Conservation (phyloP, 37 sponge, comb jelly and placozoan genomes). For the Oopsacas minuta region DNA sequence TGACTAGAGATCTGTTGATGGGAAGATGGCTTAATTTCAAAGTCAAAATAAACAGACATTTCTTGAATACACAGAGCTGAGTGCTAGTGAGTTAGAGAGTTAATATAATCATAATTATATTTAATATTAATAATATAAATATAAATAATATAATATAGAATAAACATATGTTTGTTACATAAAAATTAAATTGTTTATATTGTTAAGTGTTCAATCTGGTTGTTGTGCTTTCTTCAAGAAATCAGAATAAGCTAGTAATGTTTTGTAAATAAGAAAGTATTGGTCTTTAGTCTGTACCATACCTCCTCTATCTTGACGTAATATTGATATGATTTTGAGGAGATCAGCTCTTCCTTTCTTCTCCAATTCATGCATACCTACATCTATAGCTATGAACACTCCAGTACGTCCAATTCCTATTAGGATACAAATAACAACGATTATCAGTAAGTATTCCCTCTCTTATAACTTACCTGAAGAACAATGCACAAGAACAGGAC, state of each 20-base stretch:
- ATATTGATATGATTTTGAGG: conserved; percentile 44
- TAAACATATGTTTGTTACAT: too few species aligned
- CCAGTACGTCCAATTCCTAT: conserved; percentile 83
- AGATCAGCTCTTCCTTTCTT: conserved; percentile 48
- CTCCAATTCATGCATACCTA: conserved; percentile 63
- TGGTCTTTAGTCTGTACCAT: conserved; percentile 77
- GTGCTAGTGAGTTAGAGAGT: background rate
- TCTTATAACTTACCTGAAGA: background rate
- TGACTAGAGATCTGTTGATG: background rate
- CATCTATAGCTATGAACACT: conserved; percentile 56
- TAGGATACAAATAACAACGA: conserved; percentile 21
- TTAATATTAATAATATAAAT: background rate
- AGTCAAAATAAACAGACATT: conserved; percentile 5
- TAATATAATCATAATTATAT: background rate
- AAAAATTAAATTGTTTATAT: background rate
- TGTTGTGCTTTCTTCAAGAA: conserved; percentile 13
- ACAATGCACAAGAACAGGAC: background rate
- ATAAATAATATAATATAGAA: background rate
- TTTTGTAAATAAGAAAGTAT: conserved; percentile 43
- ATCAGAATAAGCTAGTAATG: background rate
- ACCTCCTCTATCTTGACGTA: conserved; percentile 87
- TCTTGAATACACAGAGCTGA: background rate
- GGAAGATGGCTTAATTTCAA: background rate
- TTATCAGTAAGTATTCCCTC: too few species aligned
- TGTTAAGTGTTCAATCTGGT: background rate